These are phyloP conservation scores for Mesembrinibis cayennensis DNA, from an alignment of 2,113 vertebrate species.

Conservation along the genomic window DNA sequence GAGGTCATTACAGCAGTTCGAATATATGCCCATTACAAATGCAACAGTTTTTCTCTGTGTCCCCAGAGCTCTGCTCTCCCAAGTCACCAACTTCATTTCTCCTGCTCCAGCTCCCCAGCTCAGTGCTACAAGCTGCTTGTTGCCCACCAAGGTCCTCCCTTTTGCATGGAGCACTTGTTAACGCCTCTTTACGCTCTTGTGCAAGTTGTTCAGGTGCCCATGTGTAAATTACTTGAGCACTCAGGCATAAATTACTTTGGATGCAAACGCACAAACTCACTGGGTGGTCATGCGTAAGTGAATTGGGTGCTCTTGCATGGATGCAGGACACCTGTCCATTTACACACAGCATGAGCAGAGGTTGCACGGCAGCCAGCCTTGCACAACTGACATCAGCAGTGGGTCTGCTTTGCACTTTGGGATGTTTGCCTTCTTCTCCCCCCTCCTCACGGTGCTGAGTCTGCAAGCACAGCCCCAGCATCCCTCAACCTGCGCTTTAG, in stretches of 20 bases:
- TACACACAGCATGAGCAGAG: neutral
- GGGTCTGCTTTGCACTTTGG: neutral
- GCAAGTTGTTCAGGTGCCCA: neutral
- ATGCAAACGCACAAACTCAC: neutral
- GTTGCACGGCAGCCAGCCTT: neutral
- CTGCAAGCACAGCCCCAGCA: neutral
- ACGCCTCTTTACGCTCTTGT: neutral
- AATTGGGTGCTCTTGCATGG: neutral
- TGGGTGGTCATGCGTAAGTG: neutral
- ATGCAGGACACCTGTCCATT: fast-evolving
- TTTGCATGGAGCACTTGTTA: neutral
- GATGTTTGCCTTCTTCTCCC: neutral
- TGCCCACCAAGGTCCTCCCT: neutral
- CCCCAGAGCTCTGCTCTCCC: neutral
- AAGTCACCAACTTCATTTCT: neutral
- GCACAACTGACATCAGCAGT: neutral
- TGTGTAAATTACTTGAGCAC: neutral
- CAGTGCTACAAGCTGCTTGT: neutral
- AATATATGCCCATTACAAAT: neutral
- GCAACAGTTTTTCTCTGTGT: neutral
- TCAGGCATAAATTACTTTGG: neutral
- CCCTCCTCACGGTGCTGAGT: fast-evolving
- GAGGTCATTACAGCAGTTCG: fast-evolving
- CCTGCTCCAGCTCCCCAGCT: neutral
- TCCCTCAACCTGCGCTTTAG: neutral